Conservation (phyloP, 2,888 invertebrate genomes). For the Athetis lepigone region DNA sequence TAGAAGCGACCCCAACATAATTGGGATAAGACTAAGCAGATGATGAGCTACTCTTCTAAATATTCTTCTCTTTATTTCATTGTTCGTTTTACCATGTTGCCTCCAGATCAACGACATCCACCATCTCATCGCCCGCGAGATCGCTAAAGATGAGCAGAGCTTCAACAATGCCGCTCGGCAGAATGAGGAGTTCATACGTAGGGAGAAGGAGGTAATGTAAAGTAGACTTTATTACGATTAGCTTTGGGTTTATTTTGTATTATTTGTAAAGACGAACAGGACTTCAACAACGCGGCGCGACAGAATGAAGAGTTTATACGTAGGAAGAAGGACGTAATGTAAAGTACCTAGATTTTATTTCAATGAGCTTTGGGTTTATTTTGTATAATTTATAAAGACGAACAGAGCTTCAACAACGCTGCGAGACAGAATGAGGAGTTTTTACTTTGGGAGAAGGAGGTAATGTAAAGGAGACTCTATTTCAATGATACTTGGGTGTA, state of each 20-base stretch:
- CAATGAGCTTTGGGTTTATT: no score
- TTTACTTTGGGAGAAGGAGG: constrained; percentile 85
- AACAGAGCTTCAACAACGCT: constrained; percentile 91
- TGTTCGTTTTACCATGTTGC: background rate
- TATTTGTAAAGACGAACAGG: constrained; percentile 91
- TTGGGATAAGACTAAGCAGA: no score
- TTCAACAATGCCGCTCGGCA: constrained; percentile 90
- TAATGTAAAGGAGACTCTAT: background rate
- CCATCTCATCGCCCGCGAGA: constrained; percentile 92
- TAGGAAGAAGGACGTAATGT: constrained; percentile 81
- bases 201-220: constrained; percentile 79
- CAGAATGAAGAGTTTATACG: constrained; percentile 89
- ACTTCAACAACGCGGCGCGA: constrained; percentile 90
- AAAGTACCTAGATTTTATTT: no score
- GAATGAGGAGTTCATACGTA: constrained; percentile 88
- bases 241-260: no score
- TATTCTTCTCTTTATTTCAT: no score
- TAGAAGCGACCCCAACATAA: no score
- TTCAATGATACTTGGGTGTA: background rate
- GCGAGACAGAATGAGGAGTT: constrained; percentile 90
- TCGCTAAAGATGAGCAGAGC: constrained; percentile 92
- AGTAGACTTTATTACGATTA: no score
- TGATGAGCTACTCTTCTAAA: no score
- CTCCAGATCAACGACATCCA: constrained; percentile 90
- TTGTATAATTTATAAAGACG: no score